These are phyloP conservation scores for Rhabdomys dilectus DNA, from an alignment of 2,113 vertebrate genomes.

Conservation along the genomic window DNA sequence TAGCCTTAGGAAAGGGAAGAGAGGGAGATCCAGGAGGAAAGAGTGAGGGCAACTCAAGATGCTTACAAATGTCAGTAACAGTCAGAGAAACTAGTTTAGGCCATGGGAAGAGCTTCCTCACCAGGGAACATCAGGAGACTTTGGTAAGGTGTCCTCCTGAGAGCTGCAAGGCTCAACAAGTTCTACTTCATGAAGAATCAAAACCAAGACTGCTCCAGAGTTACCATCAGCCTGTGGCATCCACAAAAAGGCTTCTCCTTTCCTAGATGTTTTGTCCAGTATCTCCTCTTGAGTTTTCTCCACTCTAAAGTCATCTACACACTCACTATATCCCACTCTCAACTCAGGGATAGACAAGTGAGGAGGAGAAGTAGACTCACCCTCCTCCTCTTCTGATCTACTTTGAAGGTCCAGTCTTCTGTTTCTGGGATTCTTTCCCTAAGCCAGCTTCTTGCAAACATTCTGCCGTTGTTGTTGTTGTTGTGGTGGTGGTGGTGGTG, in stretches of 20 bases:
- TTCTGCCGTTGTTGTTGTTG: background rate
- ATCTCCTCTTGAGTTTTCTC: background rate
- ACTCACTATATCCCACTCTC: background rate
- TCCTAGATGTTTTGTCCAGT: background rate
- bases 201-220: background rate
- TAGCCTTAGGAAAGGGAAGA: conserved; percentile 52
- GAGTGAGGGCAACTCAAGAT: conserved; percentile 51
- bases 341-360: background rate
- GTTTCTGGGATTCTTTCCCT: background rate
- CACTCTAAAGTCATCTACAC: background rate
- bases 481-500: background rate
- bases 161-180: background rate
- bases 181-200: background rate
- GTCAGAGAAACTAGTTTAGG: conserved; percentile 23
- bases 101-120: conserved; percentile 25
- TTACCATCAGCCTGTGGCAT: background rate
- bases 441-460: background rate
- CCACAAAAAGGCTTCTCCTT: background rate
- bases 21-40: conserved; percentile 4
- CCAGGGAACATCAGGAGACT: background rate
- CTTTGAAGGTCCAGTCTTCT: background rate
- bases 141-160: conserved; percentile 37
- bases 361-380: background rate
- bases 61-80: background rate
- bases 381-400: background rate